These are phyloP conservation scores for Thereuonema tuberculata DNA, from an alignment of 1,140 invertebrate genomes.

Conservation along the genomic window DNA sequence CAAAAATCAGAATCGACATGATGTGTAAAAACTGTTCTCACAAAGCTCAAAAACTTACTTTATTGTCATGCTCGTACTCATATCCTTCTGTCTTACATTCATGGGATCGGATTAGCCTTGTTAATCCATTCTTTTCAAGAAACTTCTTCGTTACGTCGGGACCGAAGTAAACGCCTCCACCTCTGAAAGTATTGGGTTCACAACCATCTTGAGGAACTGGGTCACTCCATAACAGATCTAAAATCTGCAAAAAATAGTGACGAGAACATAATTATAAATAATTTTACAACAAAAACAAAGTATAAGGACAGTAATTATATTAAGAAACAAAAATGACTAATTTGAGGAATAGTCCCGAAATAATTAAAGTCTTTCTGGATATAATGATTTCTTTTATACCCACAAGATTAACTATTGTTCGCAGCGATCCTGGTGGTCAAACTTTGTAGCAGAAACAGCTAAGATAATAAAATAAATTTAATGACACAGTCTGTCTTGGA, in stretches of 20 bases:
- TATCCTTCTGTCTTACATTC: conserved; percentile 86
- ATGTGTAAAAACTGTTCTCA: no score
- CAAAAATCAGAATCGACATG: no score
- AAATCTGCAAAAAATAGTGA: conserved; percentile 46
- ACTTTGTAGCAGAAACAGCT: no score
- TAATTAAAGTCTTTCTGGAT: no score
- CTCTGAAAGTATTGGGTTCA: conserved; percentile 64
- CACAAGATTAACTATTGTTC: no score
- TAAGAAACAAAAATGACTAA: no score
- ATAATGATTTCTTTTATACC: no score
- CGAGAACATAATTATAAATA: conserved; percentile 7
- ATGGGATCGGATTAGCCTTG: conserved; percentile 68
- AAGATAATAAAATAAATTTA: no score
- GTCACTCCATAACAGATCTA: conserved; percentile 85
- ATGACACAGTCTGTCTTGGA: no score
- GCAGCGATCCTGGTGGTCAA: no score
- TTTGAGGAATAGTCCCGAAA: no score
- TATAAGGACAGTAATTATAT: no score
- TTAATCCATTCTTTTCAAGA: conserved; percentile 54
- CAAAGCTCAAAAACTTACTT: conserved; percentile 44
- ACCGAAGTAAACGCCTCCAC: conserved; percentile 81
- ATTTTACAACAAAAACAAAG: not conserved
- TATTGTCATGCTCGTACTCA: conserved; percentile 65
- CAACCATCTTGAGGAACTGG: conserved; percentile 51
- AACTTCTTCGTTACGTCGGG: conserved; percentile 69